Evolutionary conservation across 2,797 vertebrate species (phyloP).

Genomic region (Rhabdophis nuchalis): DNA sequence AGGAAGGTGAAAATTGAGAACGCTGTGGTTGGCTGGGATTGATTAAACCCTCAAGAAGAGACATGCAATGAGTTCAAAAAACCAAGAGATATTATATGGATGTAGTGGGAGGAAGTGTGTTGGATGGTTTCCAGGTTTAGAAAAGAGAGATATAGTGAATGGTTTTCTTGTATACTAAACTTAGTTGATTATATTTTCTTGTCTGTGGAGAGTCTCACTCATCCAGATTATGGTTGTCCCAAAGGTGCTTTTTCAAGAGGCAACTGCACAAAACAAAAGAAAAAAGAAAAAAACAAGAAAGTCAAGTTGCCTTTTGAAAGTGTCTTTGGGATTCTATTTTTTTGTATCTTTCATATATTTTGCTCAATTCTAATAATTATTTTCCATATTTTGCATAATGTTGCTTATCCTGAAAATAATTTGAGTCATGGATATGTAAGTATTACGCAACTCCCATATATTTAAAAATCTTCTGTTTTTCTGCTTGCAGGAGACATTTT

Average conservation of each 20-base stretch:
- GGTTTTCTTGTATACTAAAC: neutral
- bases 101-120: neutral
- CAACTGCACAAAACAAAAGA: too few species aligned
- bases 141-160: neutral
- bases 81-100: neutral
- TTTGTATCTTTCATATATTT: neutral
- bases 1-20: neutral
- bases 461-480: slow-evolving; percentile 11
- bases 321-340: neutral
- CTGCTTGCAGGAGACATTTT: neutral
- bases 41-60: neutral
- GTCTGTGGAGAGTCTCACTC: too few species aligned
- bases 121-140: neutral
- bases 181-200: neutral
- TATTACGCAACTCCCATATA: neutral
- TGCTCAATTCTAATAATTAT: neutral
- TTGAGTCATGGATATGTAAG: neutral
- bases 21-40: neutral
- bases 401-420: neutral
- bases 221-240: too few species aligned
- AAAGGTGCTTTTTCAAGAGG: too few species aligned
- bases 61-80: neutral
- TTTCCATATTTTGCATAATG: neutral
- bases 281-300: too few species aligned
- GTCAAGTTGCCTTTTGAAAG: too few species aligned